phyloP scores from a whole-genome alignment of 2,888 invertebrate genomes.

The Trissonchulus latispiculum region DNA sequence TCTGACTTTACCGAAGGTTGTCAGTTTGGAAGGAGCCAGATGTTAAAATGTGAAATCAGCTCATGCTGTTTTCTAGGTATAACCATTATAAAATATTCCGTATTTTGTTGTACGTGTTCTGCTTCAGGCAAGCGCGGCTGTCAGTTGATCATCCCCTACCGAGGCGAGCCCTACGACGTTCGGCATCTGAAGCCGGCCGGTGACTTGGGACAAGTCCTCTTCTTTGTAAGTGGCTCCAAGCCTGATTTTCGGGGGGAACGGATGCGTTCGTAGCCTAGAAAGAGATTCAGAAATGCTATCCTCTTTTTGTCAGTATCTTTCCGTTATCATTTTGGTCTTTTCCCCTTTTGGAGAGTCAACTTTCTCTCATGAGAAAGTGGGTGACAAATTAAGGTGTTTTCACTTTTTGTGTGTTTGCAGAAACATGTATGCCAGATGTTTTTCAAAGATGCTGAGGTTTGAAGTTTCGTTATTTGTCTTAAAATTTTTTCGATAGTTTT shows the following conservation, averaged over 20 bases:
- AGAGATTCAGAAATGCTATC: background rate
- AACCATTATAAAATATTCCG: background rate
- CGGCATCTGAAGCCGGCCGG: conserved; percentile 70
- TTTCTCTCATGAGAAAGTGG: no score
- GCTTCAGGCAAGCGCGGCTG: conserved; percentile 42
- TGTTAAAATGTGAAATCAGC: background rate
- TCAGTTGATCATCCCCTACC: conserved; percentile 80
- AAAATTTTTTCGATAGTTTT: no score
- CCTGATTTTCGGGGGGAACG: background rate
- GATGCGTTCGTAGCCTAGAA: background rate
- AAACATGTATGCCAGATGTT: no score
- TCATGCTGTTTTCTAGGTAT: background rate
- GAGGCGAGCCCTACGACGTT: conserved; percentile 71
- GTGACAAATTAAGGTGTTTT: no score
- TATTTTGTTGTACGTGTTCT: no score
- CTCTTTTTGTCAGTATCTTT: background rate
- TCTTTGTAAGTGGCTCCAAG: conserved; percentile 51
- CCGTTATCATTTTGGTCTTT: background rate
- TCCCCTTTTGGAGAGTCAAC: background rate
- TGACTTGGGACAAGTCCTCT: conserved; percentile 88
- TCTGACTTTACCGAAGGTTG: no score
- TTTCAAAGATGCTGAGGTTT: no score
- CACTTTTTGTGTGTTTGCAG: no score
- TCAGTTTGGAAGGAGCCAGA: background rate
- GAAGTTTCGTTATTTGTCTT: no score